Percentiles rank a stretch among this genome's conserved stretches.
Conservation (phyloP, 2,797 vertebrate genomes). For the Cuculus canorus region DNA sequence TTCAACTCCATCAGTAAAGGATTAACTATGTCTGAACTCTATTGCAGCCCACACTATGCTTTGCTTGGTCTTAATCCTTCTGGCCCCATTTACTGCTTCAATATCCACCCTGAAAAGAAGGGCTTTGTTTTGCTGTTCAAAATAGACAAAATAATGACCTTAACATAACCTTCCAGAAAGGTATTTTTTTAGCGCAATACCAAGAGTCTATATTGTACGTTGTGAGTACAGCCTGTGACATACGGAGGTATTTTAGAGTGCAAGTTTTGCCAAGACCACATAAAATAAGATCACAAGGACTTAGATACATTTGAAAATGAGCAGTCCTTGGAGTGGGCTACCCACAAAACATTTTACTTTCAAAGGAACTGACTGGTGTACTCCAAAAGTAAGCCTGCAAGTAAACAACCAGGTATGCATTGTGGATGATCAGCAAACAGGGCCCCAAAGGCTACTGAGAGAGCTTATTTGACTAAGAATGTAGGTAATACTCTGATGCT, state of each 20-base stretch:
- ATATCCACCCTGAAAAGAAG: not conserved
- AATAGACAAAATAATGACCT: not conserved
- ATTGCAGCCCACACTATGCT: not conserved
- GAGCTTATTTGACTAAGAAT: not conserved
- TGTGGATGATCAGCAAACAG: not conserved
- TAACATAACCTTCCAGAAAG: not conserved
- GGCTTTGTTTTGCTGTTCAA: not conserved
- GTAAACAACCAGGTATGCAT: not conserved
- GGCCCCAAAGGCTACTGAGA: too few relatives aligned
- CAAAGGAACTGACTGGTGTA: not conserved
- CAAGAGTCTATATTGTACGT: not conserved
- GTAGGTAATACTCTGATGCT: not conserved
- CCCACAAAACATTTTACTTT: not conserved
- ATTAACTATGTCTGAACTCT: not conserved
- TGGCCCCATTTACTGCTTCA: not conserved
- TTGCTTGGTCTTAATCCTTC: not conserved
- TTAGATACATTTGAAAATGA: not conserved
- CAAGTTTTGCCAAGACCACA: not conserved
- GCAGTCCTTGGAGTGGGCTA: not conserved
- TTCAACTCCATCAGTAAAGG: not conserved
- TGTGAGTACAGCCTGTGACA: rapidly evolving
- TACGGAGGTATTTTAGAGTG: not conserved
- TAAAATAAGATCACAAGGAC: not conserved
- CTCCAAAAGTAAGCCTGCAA: not conserved
- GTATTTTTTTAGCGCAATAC: rapidly evolving